Evolutionary conservation across 1,140 invertebrate genomes (phyloP).

Genomic region (Hypsibius dujardini): DNA sequence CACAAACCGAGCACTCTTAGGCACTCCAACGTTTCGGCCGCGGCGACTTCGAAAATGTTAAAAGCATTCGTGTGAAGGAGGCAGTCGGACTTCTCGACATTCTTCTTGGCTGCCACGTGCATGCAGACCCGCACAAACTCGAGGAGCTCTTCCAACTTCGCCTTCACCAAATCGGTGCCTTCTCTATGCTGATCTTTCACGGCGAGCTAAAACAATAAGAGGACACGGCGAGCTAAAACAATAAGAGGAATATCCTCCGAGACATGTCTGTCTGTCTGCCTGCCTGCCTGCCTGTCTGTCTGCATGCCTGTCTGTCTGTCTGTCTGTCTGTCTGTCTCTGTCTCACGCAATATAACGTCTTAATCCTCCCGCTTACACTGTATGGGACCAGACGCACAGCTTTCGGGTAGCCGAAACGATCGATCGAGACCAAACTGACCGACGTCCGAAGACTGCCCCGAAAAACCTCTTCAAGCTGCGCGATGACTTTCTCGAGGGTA

Average conservation of each 20-base stretch:
- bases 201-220: neutral
- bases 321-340: too few species aligned
- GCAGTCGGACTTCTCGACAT: neutral
- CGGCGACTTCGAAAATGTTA: neutral
- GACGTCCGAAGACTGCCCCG: neutral
- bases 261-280: too few species aligned
- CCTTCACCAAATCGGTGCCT: neutral
- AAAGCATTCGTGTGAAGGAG: neutral
- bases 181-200: neutral
- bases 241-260: too few species aligned
- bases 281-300: too few species aligned
- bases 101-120: neutral
- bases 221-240: too few species aligned
- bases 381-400: neutral
- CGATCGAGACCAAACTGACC: conserved; percentile 9
- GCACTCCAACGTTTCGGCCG: neutral
- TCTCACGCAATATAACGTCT: neutral
- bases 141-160: conserved; percentile 1
- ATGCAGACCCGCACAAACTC: neutral
- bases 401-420: neutral
- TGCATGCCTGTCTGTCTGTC: too few species aligned
- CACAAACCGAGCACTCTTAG: neutral
- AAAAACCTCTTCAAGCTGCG: neutral
- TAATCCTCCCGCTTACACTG: neutral
- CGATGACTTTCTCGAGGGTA: neutral